Conservation (phyloP, 1,140 invertebrate species). For the Sminthurinus signatus region DNA sequence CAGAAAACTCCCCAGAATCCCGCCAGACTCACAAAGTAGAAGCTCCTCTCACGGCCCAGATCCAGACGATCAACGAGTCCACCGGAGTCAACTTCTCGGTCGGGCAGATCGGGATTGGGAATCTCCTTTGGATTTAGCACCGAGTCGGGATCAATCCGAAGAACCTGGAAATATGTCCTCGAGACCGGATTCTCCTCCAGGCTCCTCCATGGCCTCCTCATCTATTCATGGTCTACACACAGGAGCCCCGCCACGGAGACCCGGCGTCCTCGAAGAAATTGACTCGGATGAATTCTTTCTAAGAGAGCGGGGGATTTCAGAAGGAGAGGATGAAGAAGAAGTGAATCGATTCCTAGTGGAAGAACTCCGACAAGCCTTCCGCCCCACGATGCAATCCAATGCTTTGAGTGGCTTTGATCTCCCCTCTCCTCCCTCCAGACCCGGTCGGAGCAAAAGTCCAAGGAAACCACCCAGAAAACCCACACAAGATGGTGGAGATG, state of each 20-base stretch:
- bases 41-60: neutral
- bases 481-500: too few relatives aligned
- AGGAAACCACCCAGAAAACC: conserved; percentile 33
- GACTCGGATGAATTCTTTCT: conserved; percentile 80
- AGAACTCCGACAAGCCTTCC: conserved; percentile 70
- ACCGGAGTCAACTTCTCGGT: conserved; percentile 24
- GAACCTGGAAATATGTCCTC: conserved; percentile 33
- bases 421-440: conserved; percentile 30
- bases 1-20: too few relatives aligned
- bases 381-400: conserved; percentile 55
- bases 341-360: conserved; percentile 64
- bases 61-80: conserved; percentile 9
- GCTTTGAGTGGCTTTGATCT: conserved; percentile 49
- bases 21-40: too few relatives aligned
- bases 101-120: conserved; percentile 37
- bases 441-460: conserved; percentile 33
- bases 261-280: conserved; percentile 66
- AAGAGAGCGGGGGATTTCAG: conserved; percentile 65
- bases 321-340: conserved; percentile 64
- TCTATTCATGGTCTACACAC: conserved; percentile 13
- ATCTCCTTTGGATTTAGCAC: conserved; percentile 29
- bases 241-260: conserved; percentile 1
- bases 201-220: conserved; percentile 37
- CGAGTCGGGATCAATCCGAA: conserved; percentile 32
- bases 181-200: conserved; percentile 30